Conservation (phyloP, 2,888 invertebrate species). For the Acrobasis repandana region DNA sequence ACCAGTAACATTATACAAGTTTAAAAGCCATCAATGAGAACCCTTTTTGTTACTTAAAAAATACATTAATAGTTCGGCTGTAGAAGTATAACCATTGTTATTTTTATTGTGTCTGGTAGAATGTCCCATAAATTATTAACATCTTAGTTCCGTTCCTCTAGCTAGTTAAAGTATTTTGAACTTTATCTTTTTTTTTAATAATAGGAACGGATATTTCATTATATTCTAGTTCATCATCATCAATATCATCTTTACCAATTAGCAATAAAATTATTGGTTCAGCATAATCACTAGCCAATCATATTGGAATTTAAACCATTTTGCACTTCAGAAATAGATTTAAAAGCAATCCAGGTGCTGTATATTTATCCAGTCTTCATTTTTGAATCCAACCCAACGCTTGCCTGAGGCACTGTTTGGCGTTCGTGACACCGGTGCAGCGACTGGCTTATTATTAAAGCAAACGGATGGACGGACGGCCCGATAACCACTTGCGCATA, state of each 20-base stretch:
- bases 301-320: slow-evolving; percentile 5
- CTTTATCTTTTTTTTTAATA: no score
- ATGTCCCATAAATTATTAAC: no score
- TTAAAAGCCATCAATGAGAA: neutral
- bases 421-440: slow-evolving; percentile 74
- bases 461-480: slow-evolving; percentile 70
- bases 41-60: neutral
- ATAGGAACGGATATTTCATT: no score
- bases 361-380: slow-evolving; percentile 54
- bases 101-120: no score
- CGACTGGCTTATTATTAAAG: slow-evolving; percentile 76
- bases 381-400: slow-evolving; percentile 52
- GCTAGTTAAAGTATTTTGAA: no score
- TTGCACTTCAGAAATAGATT: slow-evolving; percentile 11
- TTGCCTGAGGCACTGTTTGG: slow-evolving; percentile 66
- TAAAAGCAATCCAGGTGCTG: slow-evolving; percentile 30
- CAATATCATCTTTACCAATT: no score
- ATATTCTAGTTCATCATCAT: no score
- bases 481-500: slow-evolving; percentile 77
- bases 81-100: no score
- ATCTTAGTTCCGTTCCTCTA: no score
- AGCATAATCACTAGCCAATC: neutral
- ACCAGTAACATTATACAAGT: neutral
- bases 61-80: no score
- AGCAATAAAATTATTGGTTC: neutral